Evolutionary conservation across 2,888 invertebrate species (phyloP), one percentile per base, ranked within the genome.

Genomic region (Cephalotes varians): DNA sequence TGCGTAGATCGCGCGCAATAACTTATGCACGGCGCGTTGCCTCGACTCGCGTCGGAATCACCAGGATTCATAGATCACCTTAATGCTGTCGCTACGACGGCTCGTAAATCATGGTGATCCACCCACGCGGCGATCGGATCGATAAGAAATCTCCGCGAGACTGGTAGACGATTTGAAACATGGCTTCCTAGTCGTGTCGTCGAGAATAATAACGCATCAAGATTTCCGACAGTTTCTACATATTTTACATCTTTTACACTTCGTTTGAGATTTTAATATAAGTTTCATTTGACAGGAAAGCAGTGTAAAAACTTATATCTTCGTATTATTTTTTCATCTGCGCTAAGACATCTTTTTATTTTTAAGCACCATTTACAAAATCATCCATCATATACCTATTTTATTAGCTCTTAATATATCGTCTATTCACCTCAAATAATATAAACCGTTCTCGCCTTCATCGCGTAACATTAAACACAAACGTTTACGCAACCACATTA

Each of bases 61-160:
- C 67, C 82, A 34, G 71, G 79, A 84, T 86, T 87, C 90, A 85
- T 90, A 89, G 86, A 90, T 91, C 90, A 90, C 88, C 83, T 86
- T 89, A 90, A 89, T 90, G 80, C 88, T 86, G 90, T 90, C 88
- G 87, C 83, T 85, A 77, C 85, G 83, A 85, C 82, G 85, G 81
- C 85, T 86, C 86, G 73, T 88, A 90, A 87, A 87, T 90, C 87
- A 88, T 87, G 88, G 76, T 77, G 83, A 84, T 84, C 86, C 88
- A 83, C 87, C 88, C 80, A 88, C 88, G 67, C 82, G 34, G 77
- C 82, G 88, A 86, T 86, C 77, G 60, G 21, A 18, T 51, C 85
- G 88, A 88, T 88, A 86, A 87, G 82, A 81, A 80, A 82, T 86
- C 84, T 81, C 69, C 71, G 83, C 83, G 64, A 44, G 73, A 64